phyloP scores from a whole-genome alignment of 2,888 invertebrate species.

The Listrodromus nycthemerus region DNA sequence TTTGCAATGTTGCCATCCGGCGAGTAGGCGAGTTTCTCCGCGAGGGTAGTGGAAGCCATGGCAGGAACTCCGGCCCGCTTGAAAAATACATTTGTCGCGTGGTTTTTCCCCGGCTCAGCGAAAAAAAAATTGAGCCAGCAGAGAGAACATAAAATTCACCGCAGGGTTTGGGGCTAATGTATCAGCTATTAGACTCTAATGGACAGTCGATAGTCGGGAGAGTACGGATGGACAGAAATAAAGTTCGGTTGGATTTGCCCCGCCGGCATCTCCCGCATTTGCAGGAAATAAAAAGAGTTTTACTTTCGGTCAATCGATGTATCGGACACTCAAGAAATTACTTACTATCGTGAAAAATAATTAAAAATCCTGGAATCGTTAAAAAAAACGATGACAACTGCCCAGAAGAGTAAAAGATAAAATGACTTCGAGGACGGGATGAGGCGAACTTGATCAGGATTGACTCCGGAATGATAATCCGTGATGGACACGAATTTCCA shows the following conservation, averaged over 20 bases:
- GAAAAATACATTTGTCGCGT: conserved; percentile 80
- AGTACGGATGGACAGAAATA: conserved; percentile 46
- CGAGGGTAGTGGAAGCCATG: conserved; percentile 52
- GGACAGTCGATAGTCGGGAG: conserved; percentile 74
- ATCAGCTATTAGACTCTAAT: conserved; percentile 80
- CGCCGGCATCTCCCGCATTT: conserved; percentile 68
- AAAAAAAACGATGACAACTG: neutral
- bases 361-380: neutral
- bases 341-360: conserved; percentile 2
- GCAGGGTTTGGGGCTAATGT: conserved; percentile 77
- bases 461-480: conserved; percentile 84
- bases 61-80: conserved; percentile 71
- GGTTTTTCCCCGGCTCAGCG: conserved; percentile 45
- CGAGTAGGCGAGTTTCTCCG: neutral
- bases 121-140: conserved; percentile 35
- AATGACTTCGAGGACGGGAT: conserved; percentile 35
- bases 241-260: conserved; percentile 16
- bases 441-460: conserved; percentile 80
- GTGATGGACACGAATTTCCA: conserved; percentile 83
- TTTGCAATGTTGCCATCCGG: conserved; percentile 7
- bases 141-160: conserved; percentile 78
- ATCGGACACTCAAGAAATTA: conserved; percentile 21
- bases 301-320: neutral
- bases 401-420: neutral
- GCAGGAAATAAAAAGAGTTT: conserved; percentile 65